A percentile compares a stretch with the other conserved stretches of the same genome.
Conservation (phyloP, 2,113 vertebrate genomes). For the Isichthys henryi region DNA sequence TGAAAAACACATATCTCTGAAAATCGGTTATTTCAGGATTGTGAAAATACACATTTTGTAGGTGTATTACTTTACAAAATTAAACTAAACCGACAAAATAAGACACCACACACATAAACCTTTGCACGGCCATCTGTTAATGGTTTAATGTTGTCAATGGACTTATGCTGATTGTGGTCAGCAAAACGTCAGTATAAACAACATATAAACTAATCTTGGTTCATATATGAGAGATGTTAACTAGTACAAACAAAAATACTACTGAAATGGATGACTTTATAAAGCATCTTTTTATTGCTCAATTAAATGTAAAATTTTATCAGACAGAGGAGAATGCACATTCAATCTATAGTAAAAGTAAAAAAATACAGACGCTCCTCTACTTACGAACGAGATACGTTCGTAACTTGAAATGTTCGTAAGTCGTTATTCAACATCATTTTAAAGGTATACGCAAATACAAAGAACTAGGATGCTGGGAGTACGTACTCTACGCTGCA, state of each 20-base stretch:
- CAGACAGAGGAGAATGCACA: too few relatives aligned
- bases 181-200: neutral
- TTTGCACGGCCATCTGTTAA: neutral
- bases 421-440: too few relatives aligned
- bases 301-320: too few relatives aligned
- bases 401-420: too few relatives aligned
- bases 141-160: neutral
- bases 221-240: neutral
- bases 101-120: neutral
- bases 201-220: neutral
- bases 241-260: neutral
- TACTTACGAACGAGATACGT: too few relatives aligned
- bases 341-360: too few relatives aligned
- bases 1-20: neutral
- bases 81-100: neutral
- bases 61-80: neutral
- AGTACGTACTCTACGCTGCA: too few relatives aligned
- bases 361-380: too few relatives aligned
- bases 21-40: too few relatives aligned
- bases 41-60: neutral
- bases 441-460: too few relatives aligned
- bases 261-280: neutral
- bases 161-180: neutral
- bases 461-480: too few relatives aligned
- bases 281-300: too few relatives aligned